Base-by-base conservation (phyloP, 1,140 invertebrate species). In the Thrips palmi region DNA sequence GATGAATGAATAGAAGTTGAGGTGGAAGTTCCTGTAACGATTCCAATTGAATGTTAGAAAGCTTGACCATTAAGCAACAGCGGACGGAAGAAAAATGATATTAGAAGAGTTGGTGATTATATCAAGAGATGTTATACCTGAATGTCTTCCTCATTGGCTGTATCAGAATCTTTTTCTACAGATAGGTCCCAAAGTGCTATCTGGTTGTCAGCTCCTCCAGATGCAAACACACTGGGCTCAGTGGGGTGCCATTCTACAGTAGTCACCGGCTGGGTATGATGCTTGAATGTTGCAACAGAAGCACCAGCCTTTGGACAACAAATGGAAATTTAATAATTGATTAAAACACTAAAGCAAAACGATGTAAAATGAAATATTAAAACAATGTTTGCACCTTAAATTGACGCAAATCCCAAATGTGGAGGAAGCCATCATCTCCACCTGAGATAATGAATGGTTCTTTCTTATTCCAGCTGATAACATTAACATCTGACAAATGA, bases 171-270 rank as follows among this genome's bases (percentile, higher is more conserved):
- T 48, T 70, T 67, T 61, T 97, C 93, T 1, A 96, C 73, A 1
- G 87, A 80, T 34, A 98, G 65, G 63, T 99, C 96, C 93, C 93
- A 99, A 19, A 96, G 62, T 0, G 86, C 83, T n/a, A 97, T 76
- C 56, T 97, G 91, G 62, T 98, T 75, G 60, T 99, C 96, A 40
- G 81, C 80, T 2, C 88, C 88, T 21, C 84, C 80, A 2, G 87
- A 87, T 3, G 89, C 88, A 52, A 98, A 78, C 0, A 97, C 83
- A 25, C 88, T 87, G 1, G 74, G 70, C 54, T 98, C 94, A 21
- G 65, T 68, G 36, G 87, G 88, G 64, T 92, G 80, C 96, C 96
- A 99, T 57, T 98, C 91, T 1, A 99, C 76, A 1, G 88, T 92
- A 11, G 87, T 96, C 15, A 99, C 76, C 5, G 92, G 81, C 27